Evolutionary conservation across 2,797 vertebrate species (phyloP), one percentile per base, ranked within the genome.

Genomic region (Mus caroli): DNA sequence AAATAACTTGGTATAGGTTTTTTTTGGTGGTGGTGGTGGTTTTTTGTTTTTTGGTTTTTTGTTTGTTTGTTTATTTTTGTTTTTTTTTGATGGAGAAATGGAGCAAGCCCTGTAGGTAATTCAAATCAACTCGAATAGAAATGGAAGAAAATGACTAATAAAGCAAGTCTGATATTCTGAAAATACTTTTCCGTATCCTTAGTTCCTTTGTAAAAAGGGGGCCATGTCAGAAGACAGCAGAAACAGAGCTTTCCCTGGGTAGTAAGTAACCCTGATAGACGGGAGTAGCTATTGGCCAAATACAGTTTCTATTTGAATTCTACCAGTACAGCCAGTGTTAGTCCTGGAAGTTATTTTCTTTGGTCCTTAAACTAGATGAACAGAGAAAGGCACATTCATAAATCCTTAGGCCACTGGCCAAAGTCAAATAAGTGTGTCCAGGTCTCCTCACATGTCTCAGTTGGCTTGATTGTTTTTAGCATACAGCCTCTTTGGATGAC

Each of bases 231-330:
- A 90, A 87, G 37, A 10, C 46, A 89, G 22, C 88, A 54, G 14
- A 56, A 83, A 69, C 58, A 86, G 34, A 78, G 78, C 86, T 80
- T 82, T 87, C 22, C 40, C 34, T 20, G 13, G 14, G 9, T 43
- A n/a, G 11, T 24, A 40, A n/a, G 11, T 24, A 40, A 13, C 73
- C 5, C 71, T 88, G 50, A 64, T 67, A 87, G 20, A n/a, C 11
- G 79, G 69, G 79, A 8, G n/a, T n/a, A 92, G 54, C 50, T 95
- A 54, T 84, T 90, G 37, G 79, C 60, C 94, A 94, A 79, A 84
- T 95, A 84, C 87, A 64, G 96, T 93, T 96, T 14, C 60, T 79
- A 79, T 20, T 79, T 95, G 80, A 67, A 75, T 93, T 92, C 43
- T 95, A 15, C 43, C 78, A 4, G 24, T 52, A 31, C 17, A 20